phyloP scores from a whole-genome alignment of 2,797 vertebrate genomes.

The Microctenopoma steveboyesi region DNA sequence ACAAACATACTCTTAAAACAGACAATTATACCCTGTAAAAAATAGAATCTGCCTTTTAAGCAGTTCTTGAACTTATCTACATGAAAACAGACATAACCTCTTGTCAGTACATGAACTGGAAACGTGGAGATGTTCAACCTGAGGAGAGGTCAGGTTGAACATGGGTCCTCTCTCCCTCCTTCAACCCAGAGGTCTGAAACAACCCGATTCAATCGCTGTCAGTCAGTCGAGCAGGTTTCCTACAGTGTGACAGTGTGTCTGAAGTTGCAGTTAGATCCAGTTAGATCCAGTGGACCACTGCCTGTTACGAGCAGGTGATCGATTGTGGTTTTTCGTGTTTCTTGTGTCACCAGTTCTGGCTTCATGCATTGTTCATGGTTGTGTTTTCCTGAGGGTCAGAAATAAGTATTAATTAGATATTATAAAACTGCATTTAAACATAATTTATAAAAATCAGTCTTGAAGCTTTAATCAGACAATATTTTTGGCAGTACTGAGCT shows the following conservation, averaged over 20 bases:
- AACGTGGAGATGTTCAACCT: not conserved
- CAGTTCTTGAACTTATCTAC: not conserved
- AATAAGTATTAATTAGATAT: not conserved
- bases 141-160: conserved; percentile 6
- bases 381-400: conserved; percentile 63
- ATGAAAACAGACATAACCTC: conserved; percentile 9
- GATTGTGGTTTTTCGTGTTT: not conserved
- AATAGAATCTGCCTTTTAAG: not conserved
- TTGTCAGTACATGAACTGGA: not conserved
- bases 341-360: not conserved
- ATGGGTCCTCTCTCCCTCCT: conserved; percentile 2
- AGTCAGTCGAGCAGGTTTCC: not conserved
- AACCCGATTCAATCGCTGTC: not conserved
- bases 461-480: too few species aligned
- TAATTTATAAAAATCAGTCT: too few species aligned
- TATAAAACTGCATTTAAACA: too few species aligned
- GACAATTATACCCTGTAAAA: conserved; percentile 44
- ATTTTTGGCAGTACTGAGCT: too few species aligned
- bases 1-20: conserved; percentile 56
- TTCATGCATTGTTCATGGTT: conserved; percentile 55
- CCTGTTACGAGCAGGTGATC: not conserved
- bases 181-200: conserved; percentile 8
- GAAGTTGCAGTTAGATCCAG: not conserved
- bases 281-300: not conserved
- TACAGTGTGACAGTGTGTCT: conserved; percentile 2